A percentile compares a stretch with the other conserved stretches of the same genome.
These are phyloP conservation scores for Scomberomorus guttatus DNA, from an alignment of 2,797 vertebrate species.

Conservation along the genomic window DNA sequence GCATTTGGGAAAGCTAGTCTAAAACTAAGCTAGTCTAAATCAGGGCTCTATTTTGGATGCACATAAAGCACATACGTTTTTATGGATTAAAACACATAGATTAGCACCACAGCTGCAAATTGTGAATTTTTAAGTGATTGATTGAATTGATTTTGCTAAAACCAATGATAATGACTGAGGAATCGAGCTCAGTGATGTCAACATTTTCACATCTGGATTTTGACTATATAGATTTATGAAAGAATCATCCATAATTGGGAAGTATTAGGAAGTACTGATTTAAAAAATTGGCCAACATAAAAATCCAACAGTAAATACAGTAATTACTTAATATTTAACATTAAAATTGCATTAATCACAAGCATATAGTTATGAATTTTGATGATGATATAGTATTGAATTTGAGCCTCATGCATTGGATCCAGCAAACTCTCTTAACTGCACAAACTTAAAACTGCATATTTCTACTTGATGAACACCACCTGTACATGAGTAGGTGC, in stretches of 20 bases:
- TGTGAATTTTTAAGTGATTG: background rate
- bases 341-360: background rate
- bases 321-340: background rate
- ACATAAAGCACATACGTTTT: too few species aligned
- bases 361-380: background rate
- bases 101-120: background rate
- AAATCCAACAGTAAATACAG: background rate
- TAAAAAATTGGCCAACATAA: background rate
- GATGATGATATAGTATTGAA: conserved; percentile 1
- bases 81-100: background rate
- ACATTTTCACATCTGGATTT: too few species aligned
- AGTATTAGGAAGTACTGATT: too few species aligned
- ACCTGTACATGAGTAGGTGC: too few species aligned
- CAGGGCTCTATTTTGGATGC: background rate
- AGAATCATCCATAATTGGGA: too few species aligned
- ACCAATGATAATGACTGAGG: background rate
- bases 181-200: background rate
- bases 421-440: too few species aligned
- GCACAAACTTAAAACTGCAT: background rate
- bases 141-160: background rate
- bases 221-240: too few species aligned
- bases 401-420: background rate
- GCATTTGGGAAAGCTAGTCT: background rate
- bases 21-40: background rate
- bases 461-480: background rate